These are phyloP conservation scores for Tridacna crocea DNA, from an alignment of 2,888 invertebrate genomes.

Conservation along the genomic window DNA sequence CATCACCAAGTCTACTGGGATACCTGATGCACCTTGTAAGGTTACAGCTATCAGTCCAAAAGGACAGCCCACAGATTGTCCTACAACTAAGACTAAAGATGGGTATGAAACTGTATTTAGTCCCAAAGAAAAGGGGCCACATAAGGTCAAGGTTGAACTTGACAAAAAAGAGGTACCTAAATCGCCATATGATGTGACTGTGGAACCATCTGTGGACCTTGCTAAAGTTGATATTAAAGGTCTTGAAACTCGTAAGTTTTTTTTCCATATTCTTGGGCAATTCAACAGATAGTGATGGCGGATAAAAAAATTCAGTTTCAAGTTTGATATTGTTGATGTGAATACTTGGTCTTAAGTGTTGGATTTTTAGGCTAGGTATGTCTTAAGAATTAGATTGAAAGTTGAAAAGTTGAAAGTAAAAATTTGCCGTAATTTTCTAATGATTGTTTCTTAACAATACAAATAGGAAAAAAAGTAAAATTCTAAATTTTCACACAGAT, in stretches of 20 bases:
- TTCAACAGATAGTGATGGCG: no score
- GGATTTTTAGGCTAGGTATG: no score
- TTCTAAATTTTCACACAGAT: no score
- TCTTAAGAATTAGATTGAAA: no score
- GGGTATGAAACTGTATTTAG: slow-evolving; percentile 86
- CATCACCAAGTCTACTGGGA: slow-evolving; percentile 64
- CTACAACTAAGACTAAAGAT: slow-evolving; percentile 91
- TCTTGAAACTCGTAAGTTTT: slow-evolving; percentile 59
- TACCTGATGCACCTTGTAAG: slow-evolving; percentile 62
- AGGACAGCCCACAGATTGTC: slow-evolving; percentile 88
- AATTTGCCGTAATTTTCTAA: no score
- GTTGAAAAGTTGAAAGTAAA: no score
- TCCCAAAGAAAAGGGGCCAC: slow-evolving; percentile 82
- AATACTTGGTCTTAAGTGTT: no score
- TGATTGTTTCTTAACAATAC: no score
- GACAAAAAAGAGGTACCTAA: slow-evolving; percentile 81
- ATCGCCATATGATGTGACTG: slow-evolving; percentile 79
- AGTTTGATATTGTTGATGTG: no score
- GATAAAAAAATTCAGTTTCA: no score
- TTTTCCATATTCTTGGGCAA: neutral
- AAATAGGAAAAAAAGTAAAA: no score
- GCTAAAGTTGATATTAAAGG: slow-evolving; percentile 53
- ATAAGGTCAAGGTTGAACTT: slow-evolving; percentile 82
- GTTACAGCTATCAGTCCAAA: slow-evolving; percentile 78
- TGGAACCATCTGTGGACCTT: slow-evolving; percentile 86